These are phyloP conservation scores for Ictalurus punctatus DNA, from an alignment of 2,113 vertebrate genomes.

Conservation along the genomic window DNA sequence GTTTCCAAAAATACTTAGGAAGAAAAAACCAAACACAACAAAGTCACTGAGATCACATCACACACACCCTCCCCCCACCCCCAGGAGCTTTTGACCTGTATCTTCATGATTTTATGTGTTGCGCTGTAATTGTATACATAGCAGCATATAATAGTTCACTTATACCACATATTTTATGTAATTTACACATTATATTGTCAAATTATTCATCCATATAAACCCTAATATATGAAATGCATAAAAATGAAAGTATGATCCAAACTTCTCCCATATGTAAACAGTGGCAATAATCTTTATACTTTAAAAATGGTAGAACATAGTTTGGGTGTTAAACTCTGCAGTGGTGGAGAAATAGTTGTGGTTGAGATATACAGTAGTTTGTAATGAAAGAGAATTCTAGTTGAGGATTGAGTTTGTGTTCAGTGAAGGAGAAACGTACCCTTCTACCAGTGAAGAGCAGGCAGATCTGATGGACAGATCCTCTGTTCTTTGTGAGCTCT, in stretches of 20 bases:
- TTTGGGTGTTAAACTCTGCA: no score
- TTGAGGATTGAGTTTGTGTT: background rate
- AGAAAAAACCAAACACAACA: background rate
- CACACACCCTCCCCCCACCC: no score
- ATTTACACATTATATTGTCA: background rate
- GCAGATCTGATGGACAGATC: constrained; percentile 83
- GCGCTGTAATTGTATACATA: background rate
- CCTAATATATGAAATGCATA: background rate
- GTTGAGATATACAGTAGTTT: background rate
- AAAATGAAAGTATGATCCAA: background rate
- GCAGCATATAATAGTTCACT: background rate
- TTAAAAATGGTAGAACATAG: background rate
- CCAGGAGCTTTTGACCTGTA: no score
- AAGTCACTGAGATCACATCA: background rate
- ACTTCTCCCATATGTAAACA: background rate
- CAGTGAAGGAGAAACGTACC: constrained; percentile 66
- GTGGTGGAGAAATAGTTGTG: background rate
- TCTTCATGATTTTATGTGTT: background rate
- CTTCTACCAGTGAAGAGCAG: constrained; percentile 83
- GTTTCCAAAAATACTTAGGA: background rate
- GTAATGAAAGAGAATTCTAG: background rate
- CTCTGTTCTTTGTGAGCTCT: constrained; percentile 79
- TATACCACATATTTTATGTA: background rate
- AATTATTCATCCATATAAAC: background rate
- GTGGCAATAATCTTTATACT: background rate